A percentile compares a stretch with the other conserved stretches of the same genome.
These are phyloP conservation scores for Drosophila pseudoobscura DNA, from an alignment of 1,140 invertebrate genomes.

Conservation along the genomic window DNA sequence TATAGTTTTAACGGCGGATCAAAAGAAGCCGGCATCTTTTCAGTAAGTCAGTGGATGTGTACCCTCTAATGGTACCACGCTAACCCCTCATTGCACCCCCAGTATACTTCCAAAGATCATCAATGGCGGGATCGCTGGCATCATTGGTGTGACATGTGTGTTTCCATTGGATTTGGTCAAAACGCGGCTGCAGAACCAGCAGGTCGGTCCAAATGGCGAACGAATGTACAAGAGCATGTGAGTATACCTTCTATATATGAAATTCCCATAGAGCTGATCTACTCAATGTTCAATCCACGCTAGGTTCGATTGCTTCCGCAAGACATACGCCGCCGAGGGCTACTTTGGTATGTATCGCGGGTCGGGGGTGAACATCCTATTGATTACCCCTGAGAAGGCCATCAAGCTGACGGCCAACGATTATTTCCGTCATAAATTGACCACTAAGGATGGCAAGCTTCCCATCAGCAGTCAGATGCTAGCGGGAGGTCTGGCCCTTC, in stretches of 20 bases:
- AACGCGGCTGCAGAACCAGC: conserved; percentile 97
- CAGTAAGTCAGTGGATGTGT: conserved; percentile 2
- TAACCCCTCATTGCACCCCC: neutral
- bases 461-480: conserved; percentile 93
- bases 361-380: conserved; percentile 97
- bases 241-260: conserved; percentile 83
- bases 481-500: conserved; percentile 97
- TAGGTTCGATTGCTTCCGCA: conserved; percentile 97
- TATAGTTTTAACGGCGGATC: neutral
- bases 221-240: conserved; percentile 97
- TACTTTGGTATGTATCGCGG: conserved; percentile 99
- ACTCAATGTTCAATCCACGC: conserved; percentile 20
- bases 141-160: conserved; percentile 99
- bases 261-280: neutral
- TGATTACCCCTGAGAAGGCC: conserved; percentile 99
- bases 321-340: conserved; percentile 95
- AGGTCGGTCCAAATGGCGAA: conserved; percentile 94
- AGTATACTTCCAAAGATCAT: conserved; percentile 96
- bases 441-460: conserved; percentile 86
- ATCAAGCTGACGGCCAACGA: conserved; percentile 99
- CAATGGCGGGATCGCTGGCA: conserved; percentile 99
- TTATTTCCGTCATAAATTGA: conserved; percentile 94
- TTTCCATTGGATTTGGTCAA: conserved; percentile 99
- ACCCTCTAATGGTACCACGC: too few relatives aligned
- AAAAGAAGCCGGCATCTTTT: conserved; percentile 11